Evolutionary conservation across 2,797 vertebrate species (phyloP), one percentile per base, ranked within the genome.

Genomic region (Dendrocincla fuliginosa): DNA sequence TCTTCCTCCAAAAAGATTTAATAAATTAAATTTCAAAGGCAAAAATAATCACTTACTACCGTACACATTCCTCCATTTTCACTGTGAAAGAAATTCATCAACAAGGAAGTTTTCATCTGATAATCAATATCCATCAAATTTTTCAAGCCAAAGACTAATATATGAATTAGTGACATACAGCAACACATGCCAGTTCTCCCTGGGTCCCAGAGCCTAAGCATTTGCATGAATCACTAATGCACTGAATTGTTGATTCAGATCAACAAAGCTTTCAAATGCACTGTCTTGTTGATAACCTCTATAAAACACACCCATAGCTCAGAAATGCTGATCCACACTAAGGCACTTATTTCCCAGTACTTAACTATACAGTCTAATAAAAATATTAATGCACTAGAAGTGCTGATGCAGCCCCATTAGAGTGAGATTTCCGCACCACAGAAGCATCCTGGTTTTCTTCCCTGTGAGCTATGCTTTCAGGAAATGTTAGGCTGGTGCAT

Each of bases 331-430:
- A 96, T 85, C 82, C 59, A 77, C 71, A 41, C 84, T 92, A 90
- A 94, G 76, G 93, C 78, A 86, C 37, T 92, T 75, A 87, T 69
- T 90, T 95, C 81, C 80, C 63, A 80, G 80, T 81, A 89, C 73
- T 89, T 90, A 91, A 73, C 77, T 57, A 61, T 53, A 86, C 37
- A 67, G 69, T 70, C 86, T 79, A 93, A 96, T 95, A 96, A 96
- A 96, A 97, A 94, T 78, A 97, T 86, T 90, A 96, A 95, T 92
- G 92, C 75, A 74, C 68, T 47, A 57, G 55, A 94, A 96, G 50
- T 95, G 91, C 96, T 96, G 95, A 96, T 74, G 85, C 84, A 91
- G 83, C 42, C 52, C 76, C 79, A 91, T 90, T 91, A 94, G 71
- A 93, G 42, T 35, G 76, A 77, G 76, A 75, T 77, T 78, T 92